Base-by-base conservation (phyloP, 2,797 vertebrate genomes). In the Rhodeus uyekii region DNA sequence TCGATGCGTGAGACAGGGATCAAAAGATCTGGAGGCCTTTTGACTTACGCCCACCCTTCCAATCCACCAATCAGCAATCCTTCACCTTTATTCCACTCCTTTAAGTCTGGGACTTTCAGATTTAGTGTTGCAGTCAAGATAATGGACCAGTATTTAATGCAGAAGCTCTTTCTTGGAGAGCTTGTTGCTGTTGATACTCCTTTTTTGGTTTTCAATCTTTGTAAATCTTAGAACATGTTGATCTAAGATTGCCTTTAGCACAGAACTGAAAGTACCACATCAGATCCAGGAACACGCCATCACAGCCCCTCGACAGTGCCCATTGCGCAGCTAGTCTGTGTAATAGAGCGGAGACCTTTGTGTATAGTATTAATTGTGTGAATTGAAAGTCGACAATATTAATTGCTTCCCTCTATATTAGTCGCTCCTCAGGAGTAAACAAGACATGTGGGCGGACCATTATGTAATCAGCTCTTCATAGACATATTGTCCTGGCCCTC, bases 401-500 rank as follows among this genome's bases (percentile, higher is more conserved):
- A 88, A 88, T 88, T 88, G 85, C 81, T 85, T 88, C 85, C 78
- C 63, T 80, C 64, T 83, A 61, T 75, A 86, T 86, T 85, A 86
- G 83, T 86, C 60, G 38, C 63, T 74, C 68, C 74, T 76, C 58
- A 19, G 85, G 81, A 85, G 81, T 86, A 88, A 88, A 86, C 87
- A 88, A 86, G 87, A 82, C 42, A 34, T 78, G 27, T 24, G 71
- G 80, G 80, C 69, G 53, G 80, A 84, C 81, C 65, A 80, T 86
- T 84, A 85, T 86, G 79, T 87, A 87, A 87, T 87, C 84, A 86
- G 78, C 77, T 83, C 79, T 81, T 77, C 85, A 85, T 87, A 84
- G 81, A 81, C 86, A 86, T 50, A 80, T 83, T 87, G 79, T 82
- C 85, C 86, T 82, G 63, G 77, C 13, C 61, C 69, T 81, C 73